Percentiles rank a stretch among this genome's conserved stretches.
phyloP scores from a whole-genome alignment of 1,140 invertebrate genomes.

The Drosophila nigrodunni region DNA sequence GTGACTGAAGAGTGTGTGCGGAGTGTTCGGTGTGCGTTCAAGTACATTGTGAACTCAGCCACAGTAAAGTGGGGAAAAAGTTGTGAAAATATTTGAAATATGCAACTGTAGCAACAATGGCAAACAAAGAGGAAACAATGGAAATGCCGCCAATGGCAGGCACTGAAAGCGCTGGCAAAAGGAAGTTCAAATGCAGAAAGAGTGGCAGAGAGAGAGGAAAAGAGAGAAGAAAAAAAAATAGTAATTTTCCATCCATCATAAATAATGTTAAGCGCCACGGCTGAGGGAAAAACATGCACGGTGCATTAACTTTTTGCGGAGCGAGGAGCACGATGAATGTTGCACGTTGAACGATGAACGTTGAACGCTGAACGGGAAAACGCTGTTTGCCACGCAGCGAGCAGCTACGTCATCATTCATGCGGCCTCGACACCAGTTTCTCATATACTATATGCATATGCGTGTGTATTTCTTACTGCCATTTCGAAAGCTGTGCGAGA shows the following conservation, averaged over 20 bases:
- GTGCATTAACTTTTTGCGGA: conserved; percentile 80
- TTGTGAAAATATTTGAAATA: conserved; percentile 67
- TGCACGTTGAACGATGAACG: background rate
- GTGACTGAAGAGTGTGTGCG: conserved; percentile 1
- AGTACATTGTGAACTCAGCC: conserved; percentile 33
- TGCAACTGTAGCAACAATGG: conserved; percentile 64
- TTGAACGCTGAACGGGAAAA: conserved; percentile 16
- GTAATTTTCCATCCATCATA: conserved; percentile 82
- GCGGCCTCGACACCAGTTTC: conserved; percentile 57
- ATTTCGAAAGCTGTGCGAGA: conserved; percentile 58
- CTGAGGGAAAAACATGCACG: conserved; percentile 84
- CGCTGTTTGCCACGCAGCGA: conserved; percentile 35
- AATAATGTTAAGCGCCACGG: conserved; percentile 84
- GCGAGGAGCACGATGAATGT: conserved; percentile 35
- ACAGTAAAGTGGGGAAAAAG: conserved; percentile 13
- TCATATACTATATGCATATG: conserved; percentile 2
- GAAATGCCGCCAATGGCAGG: conserved; percentile 50
- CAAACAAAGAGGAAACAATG: conserved; percentile 27
- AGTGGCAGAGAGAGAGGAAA: conserved; percentile 1
- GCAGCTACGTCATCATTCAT: conserved; percentile 17
- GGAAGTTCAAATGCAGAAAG: conserved; percentile 61
- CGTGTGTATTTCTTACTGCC: conserved; percentile 34
- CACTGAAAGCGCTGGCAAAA: conserved; percentile 46
- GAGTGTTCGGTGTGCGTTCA: conserved; percentile 6
- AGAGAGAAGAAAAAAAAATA: conserved; percentile 41